These are phyloP conservation scores for Carterocephalus palaemon DNA, from an alignment of 2,888 invertebrate genomes.

Conservation along the genomic window DNA sequence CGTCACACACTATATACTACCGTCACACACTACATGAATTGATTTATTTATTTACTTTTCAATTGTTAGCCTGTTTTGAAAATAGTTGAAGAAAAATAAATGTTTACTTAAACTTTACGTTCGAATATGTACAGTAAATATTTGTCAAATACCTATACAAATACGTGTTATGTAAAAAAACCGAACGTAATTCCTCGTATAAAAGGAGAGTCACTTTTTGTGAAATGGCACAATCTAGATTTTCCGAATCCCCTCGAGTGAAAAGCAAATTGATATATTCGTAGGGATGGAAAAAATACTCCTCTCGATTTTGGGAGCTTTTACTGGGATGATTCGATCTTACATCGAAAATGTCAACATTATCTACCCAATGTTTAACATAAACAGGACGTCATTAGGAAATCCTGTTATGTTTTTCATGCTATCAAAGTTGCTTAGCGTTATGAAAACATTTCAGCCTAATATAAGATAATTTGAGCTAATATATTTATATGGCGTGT, in stretches of 20 bases:
- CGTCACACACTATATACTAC: too few relatives aligned
- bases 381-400: too few relatives aligned
- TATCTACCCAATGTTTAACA: neutral
- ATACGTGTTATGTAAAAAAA: constrained; percentile 2
- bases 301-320: constrained; percentile 10
- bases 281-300: constrained; percentile 12
- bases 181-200: constrained; percentile 15
- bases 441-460: too few relatives aligned
- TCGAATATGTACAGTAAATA: neutral
- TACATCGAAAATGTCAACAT: neutral
- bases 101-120: too few relatives aligned
- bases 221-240: constrained; percentile 21
- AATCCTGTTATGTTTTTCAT: too few relatives aligned
- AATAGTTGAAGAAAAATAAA: too few relatives aligned
- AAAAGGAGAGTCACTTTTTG: constrained; percentile 18
- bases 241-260: constrained; percentile 12
- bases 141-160: constrained; percentile 4
- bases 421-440: too few relatives aligned
- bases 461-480: too few relatives aligned
- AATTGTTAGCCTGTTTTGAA: too few relatives aligned
- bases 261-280: constrained; percentile 23
- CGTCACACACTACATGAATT: too few relatives aligned
- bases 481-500: too few relatives aligned
- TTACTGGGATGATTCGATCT: neutral
- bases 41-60: too few relatives aligned